Evolutionary conservation across 2,888 invertebrate species (phyloP).

Genomic region (Trachelus iudaicus): DNA sequence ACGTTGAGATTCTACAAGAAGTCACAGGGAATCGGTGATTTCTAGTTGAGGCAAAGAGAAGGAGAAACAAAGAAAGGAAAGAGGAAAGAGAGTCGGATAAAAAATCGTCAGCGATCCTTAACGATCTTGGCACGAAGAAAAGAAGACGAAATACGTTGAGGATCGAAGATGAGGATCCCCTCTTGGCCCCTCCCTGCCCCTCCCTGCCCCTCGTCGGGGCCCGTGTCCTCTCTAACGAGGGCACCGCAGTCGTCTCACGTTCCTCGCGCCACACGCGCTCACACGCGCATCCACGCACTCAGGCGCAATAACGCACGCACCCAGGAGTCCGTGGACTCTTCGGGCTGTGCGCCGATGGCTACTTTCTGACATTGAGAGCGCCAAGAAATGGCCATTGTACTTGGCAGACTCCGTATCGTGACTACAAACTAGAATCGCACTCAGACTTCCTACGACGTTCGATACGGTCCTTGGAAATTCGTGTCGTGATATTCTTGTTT

Average conservation of each 20-base stretch:
- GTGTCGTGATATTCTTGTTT: neutral
- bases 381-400: constrained; percentile 35
- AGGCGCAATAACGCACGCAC: too few species aligned
- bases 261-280: neutral
- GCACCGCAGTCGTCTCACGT: neutral
- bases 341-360: constrained; percentile 31
- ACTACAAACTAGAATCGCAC: neutral
- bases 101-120: neutral
- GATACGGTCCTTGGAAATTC: neutral
- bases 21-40: too few species aligned
- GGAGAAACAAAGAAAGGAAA: neutral
- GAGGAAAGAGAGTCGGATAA: neutral
- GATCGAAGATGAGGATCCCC: neutral
- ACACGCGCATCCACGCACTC: too few species aligned
- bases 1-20: too few species aligned
- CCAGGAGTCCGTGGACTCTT: constrained; percentile 19
- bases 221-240: neutral
- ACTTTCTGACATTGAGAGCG: constrained; percentile 42
- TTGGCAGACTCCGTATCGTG: constrained; percentile 13
- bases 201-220: neutral
- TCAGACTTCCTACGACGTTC: neutral
- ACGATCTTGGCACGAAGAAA: neutral
- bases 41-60: neutral
- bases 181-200: too few species aligned
- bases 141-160: constrained; percentile 30